These are phyloP conservation scores for Girardinichthys multiradiatus DNA, from an alignment of 2,113 vertebrate genomes.

Conservation along the genomic window DNA sequence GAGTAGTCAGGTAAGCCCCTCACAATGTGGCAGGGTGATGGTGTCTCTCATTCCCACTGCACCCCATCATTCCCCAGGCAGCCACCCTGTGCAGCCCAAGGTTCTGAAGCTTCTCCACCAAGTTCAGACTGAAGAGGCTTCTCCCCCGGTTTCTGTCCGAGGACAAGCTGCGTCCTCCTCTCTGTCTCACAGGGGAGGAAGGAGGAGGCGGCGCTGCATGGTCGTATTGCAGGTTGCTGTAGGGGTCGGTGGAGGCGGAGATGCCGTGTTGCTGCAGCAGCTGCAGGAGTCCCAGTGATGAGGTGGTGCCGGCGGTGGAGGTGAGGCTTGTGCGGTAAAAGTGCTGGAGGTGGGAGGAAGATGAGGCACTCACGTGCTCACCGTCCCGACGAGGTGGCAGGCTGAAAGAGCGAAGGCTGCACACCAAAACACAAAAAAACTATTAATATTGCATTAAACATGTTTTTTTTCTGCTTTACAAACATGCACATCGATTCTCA, in stretches of 20 bases:
- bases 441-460: not conserved
- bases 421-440: not conserved
- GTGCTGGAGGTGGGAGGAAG: slow-evolving; percentile 35
- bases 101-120: slow-evolving; percentile 83
- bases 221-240: not conserved
- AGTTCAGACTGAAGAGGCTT: slow-evolving; percentile 82
- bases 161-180: not conserved
- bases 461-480: not conserved
- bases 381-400: slow-evolving; percentile 83
- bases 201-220: not conserved
- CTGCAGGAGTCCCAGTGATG: slow-evolving; percentile 71
- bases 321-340: slow-evolving; percentile 9
- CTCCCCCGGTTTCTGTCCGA: slow-evolving; percentile 5
- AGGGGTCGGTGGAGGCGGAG: slow-evolving; percentile 61
- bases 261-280: slow-evolving; percentile 79
- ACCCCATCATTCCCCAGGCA: slow-evolving; percentile 69
- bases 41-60: not conserved
- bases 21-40: slow-evolving; percentile 18
- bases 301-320: slow-evolving; percentile 10
- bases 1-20: slow-evolving; percentile 11
- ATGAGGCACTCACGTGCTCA: slow-evolving; percentile 74
- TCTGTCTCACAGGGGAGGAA: not conserved
- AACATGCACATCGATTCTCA: not conserved
- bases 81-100: slow-evolving; percentile 84
- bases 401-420: slow-evolving; percentile 82